Base-by-base conservation (phyloP, 1,140 invertebrate species). In the Vollenhovia emeryi region DNA sequence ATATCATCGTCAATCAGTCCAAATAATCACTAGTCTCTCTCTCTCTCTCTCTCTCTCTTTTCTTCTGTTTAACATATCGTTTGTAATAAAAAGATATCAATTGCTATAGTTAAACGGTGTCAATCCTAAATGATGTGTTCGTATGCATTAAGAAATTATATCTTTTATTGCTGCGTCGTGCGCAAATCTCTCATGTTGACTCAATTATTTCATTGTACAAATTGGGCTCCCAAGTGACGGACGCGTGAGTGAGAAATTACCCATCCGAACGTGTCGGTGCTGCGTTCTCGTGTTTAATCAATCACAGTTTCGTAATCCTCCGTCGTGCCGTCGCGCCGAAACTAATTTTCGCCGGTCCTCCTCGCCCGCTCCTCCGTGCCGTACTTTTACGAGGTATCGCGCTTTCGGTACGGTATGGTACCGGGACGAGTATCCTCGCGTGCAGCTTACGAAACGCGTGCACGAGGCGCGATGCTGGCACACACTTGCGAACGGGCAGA, bases 401-500 rank as follows among this genome's bases (percentile, higher is more conserved):
- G 57, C 64, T 82, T 85, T 83, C 78, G 66, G 33, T 50, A 55
- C 85, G 50, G 45, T 82, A 57, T 69, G 27, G 50, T 50, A 71
- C 64, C 48, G 24, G 11, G 50, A 55, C 66, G 48, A 71, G 52
- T n/a, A n/a, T 73, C 64, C 60, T 55, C 80, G 57, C 69, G 82
- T 82, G 71, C 69, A 84, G 21, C 69, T 82, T 82, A 60, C 64
- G 84, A 68, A 68, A 80, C 33, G 71, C 43, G 30, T 57, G 27
- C 43, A 45, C 68, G 60, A 74, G 74, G 50, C 45, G 82, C 84
- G 74, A 75, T 73, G 74, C 80, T 82, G 75, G 78, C 52, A 76
- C 50, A 68, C 52, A 85, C 66, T 78, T 71, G 21, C 73, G 86
- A 87, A 68, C 84, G 68, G 48, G 57, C 83, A 87, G 75, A 87